Conservation (phyloP, 2,797 vertebrate genomes). For the Brachyalestes nurse region DNA sequence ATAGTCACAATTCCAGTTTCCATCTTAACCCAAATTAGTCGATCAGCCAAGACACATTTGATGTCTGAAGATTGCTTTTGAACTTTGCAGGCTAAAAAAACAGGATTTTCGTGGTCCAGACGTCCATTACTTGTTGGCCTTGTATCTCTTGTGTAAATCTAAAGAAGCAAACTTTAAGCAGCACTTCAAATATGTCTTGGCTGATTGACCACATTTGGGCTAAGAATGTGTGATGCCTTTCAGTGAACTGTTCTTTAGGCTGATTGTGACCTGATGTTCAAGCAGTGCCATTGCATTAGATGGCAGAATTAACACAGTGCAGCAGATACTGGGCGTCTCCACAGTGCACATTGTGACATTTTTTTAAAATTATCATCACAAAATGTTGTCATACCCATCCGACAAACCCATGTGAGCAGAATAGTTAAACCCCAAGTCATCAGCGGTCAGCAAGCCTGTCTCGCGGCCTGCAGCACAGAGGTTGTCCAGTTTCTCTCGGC, state of each 20-base stretch:
- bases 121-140: not conserved
- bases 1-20: not conserved
- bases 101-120: not conserved
- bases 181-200: not conserved
- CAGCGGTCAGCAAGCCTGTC: not conserved
- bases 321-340: not conserved
- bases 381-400: not conserved
- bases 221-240: not conserved
- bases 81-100: not conserved
- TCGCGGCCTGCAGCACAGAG: not conserved
- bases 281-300: not conserved
- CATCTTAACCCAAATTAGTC: too few species aligned
- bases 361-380: not conserved
- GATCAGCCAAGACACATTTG: not conserved
- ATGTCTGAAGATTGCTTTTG: not conserved
- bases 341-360: not conserved
- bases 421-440: constrained; percentile 3
- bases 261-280: not conserved
- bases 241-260: not conserved
- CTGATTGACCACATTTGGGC: not conserved
- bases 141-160: not conserved
- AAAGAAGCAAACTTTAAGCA: not conserved
- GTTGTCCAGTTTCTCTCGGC: constrained; percentile 1
- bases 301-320: not conserved
- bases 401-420: not conserved